Percentiles rank a stretch among this genome's conserved stretches.
These are phyloP conservation scores for Esox masquinongy DNA, from an alignment of 2,797 vertebrate species.

Conservation along the genomic window DNA sequence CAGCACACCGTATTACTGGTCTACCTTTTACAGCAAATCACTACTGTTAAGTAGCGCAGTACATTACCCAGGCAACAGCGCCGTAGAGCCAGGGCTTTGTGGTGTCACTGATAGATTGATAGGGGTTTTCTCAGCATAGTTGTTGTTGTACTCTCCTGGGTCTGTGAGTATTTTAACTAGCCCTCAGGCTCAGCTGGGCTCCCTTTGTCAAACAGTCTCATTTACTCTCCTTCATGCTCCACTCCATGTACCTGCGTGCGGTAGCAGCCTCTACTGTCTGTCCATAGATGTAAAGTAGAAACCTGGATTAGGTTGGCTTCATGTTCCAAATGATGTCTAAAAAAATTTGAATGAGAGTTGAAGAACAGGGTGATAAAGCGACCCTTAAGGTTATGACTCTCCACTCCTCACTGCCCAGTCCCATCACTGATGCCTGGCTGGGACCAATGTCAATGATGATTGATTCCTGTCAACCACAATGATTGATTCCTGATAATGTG, in stretches of 20 bases:
- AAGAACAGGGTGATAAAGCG: neutral
- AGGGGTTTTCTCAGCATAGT: neutral
- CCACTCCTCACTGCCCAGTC: neutral
- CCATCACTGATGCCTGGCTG: neutral
- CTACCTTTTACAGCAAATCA: neutral
- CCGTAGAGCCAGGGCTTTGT: neutral
- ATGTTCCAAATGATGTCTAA: neutral
- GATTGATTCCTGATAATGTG: no score
- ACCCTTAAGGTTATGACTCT: conserved; percentile 46
- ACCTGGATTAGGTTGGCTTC: neutral
- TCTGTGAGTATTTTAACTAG: neutral
- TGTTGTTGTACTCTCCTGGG: neutral
- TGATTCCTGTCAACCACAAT: conserved; percentile 33
- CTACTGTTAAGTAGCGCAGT: no score
- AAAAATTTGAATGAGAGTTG: neutral
- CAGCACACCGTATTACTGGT: neutral
- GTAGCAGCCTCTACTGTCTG: neutral
- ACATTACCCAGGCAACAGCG: neutral
- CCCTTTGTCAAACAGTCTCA: neutral
- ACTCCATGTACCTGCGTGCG: no score
- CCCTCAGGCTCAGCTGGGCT: neutral
- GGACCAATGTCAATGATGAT: conserved; percentile 25
- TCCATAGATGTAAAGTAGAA: neutral
- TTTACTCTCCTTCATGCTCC: neutral
- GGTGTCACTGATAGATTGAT: neutral